Evolutionary conservation across 2,888 invertebrate species (phyloP).

Genomic region (Lasioglossum figueresi): DNA sequence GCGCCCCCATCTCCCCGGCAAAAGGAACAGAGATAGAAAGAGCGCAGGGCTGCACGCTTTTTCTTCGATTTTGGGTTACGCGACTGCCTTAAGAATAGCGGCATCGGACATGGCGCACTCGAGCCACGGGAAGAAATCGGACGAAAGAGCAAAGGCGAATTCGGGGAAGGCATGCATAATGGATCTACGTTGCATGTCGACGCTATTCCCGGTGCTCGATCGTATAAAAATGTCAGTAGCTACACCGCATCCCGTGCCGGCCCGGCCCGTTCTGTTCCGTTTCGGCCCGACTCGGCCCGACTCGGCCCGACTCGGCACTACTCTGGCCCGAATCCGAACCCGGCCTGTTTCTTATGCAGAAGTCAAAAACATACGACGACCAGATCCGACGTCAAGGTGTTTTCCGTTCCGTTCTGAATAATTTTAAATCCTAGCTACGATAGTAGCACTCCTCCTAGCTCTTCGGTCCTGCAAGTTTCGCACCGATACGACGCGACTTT

Average conservation of each 20-base stretch:
- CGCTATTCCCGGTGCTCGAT: slow-evolving; percentile 62
- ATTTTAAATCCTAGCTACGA: slow-evolving; percentile 57
- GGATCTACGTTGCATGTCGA: slow-evolving; percentile 68
- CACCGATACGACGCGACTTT: slow-evolving; percentile 17
- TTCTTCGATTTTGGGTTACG: slow-evolving; percentile 14
- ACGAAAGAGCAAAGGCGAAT: slow-evolving; percentile 62
- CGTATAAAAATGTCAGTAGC: slow-evolving; percentile 70
- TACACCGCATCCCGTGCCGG: slow-evolving; percentile 46
- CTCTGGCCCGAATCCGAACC: background rate
- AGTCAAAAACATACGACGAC: slow-evolving; percentile 55
- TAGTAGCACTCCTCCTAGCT: background rate
- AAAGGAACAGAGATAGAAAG: background rate
- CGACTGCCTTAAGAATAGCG: slow-evolving; percentile 12
- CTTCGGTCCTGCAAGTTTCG: slow-evolving; percentile 23
- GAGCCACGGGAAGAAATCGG: slow-evolving; percentile 39
- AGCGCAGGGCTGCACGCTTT: background rate
- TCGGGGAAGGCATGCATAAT: slow-evolving; percentile 67
- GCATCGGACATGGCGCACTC: slow-evolving; percentile 6
- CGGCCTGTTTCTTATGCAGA: slow-evolving; percentile 38
- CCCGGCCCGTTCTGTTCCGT: background rate
- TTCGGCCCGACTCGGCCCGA: background rate
- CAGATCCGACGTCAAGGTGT: slow-evolving; percentile 46
- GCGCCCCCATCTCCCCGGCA: background rate
- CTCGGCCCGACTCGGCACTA: background rate
- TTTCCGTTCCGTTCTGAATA: slow-evolving; percentile 62